These are phyloP conservation scores for Drosophila greeni DNA, from an alignment of 2,888 invertebrate species.

Conservation along the genomic window DNA sequence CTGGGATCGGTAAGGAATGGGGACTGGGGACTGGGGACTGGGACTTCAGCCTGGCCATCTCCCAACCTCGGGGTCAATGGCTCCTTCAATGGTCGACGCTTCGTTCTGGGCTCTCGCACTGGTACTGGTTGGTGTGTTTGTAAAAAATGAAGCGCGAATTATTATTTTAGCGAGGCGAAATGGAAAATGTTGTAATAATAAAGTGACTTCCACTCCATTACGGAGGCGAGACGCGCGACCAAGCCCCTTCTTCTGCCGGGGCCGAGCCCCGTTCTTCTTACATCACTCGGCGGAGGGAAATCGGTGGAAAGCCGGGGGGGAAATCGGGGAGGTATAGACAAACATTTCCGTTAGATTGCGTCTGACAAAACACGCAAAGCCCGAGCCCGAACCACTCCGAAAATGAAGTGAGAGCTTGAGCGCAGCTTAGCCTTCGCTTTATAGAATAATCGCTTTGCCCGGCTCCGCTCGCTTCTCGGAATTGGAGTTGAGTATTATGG, in stretches of 20 bases:
- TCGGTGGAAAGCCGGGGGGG: slow-evolving; percentile 2
- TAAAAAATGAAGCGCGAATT: slow-evolving; percentile 71
- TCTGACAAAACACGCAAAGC: slow-evolving; percentile 47
- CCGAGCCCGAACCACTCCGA: slow-evolving; percentile 37
- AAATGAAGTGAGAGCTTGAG: slow-evolving; percentile 28
- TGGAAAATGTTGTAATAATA: slow-evolving; percentile 73
- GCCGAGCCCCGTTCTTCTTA: slow-evolving; percentile 29
- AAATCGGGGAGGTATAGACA: slow-evolving; percentile 37
- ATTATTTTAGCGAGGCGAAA: slow-evolving; percentile 71
- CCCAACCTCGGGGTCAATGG: slow-evolving; percentile 39
- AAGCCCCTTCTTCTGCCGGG: slow-evolving; percentile 24
- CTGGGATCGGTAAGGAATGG: slow-evolving; percentile 13
- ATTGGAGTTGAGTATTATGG: slow-evolving; percentile 23
- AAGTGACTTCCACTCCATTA: slow-evolving; percentile 56
- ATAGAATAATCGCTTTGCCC: slow-evolving; percentile 20
- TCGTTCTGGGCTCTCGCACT: slow-evolving; percentile 25
- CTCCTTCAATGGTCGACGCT: slow-evolving; percentile 38
- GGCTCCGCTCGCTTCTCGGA: slow-evolving; percentile 24
- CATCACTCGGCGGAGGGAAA: slow-evolving; percentile 16
- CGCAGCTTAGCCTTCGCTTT: slow-evolving; percentile 37
- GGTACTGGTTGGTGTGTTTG: slow-evolving; percentile 51
- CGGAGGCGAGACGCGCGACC: slow-evolving; percentile 39
- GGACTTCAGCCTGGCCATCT: slow-evolving; percentile 25
- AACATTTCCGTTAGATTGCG: slow-evolving; percentile 66
- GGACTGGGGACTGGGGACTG: slow-evolving; percentile 15